Evolutionary conservation across 1,140 invertebrate species (phyloP).

Genomic region (Whitmania pigra): DNA sequence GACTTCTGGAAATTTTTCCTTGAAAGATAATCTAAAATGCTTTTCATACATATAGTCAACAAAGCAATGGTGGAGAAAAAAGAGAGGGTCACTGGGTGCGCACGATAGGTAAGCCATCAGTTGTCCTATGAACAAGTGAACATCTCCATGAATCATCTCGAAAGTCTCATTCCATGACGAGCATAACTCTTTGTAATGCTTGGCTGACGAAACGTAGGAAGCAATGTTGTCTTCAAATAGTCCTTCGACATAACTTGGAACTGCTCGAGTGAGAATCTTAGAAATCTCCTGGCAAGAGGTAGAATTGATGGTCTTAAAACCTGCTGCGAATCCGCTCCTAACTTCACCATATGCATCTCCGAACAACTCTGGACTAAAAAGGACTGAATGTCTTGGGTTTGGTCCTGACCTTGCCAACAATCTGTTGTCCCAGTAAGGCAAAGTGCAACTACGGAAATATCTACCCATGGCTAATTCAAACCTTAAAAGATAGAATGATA

Average conservation of each 20-base stretch:
- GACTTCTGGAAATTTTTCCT: not conserved
- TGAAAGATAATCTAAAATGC: not conserved
- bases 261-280: not conserved
- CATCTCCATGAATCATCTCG: not conserved
- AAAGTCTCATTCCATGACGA: not conserved
- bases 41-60: slow-evolving; percentile 15
- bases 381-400: slow-evolving; percentile 5
- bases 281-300: not conserved
- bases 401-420: not conserved
- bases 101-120: not conserved
- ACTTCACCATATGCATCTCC: slow-evolving; percentile 8
- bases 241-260: not conserved
- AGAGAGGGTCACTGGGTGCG: slow-evolving; percentile 12
- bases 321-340: slow-evolving; percentile 8
- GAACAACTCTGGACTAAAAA: not conserved
- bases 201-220: not conserved
- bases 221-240: not conserved
- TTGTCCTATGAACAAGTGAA: slow-evolving; percentile 4
- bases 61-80: slow-evolving; percentile 16
- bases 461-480: slow-evolving; percentile 12
- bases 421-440: slow-evolving; percentile 14
- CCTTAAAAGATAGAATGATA: not conserved
- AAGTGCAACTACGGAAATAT: not conserved
- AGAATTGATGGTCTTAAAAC: not conserved
- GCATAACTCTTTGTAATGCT: slow-evolving; percentile 10